Base-by-base conservation (phyloP, 2,797 vertebrate genomes). In the Mus spretus region DNA sequence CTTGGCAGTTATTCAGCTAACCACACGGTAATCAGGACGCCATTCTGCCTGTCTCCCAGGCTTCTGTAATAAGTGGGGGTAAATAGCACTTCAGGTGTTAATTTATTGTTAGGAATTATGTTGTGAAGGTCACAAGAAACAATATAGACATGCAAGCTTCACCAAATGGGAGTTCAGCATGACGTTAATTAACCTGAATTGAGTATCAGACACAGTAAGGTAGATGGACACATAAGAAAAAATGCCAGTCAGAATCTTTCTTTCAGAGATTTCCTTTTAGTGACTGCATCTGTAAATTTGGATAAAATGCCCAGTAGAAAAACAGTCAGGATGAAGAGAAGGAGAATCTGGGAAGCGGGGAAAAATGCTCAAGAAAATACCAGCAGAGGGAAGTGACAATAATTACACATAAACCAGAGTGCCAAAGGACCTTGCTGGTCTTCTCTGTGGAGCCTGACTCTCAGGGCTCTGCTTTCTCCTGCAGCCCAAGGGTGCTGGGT, bases 201-300 rank as follows among this genome's bases (percentile, higher is more conserved):
- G 26, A 90, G 40, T 65, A 13, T 14, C 34, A 44, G 37, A 26
- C 79, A 34, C 4, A 34, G 59, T 1, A 59, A 70, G 34, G 17
- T 26, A 85, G 82, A 75, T n/a, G 74, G 26, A 9, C 24, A 28
- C 22, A 26, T 4, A 44, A 47, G 78, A 72, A 75, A 75, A 81
- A 31, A 20, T 3, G 19, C 14, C 50, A 75, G 47, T 40, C 11
- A 65, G 92, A 88, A 7, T 26, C 77, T 63, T 86, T 90, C 75
- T 93, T 93, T 67, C n/a, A 86, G 53, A 95, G 94, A 63, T 80
- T 92, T 90, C 59, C 40, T 89, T 59, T 40, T 26, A 31, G n/a
- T 2, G 1, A 92, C 31, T 37, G 26, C 89, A 82, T 67, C 53
- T 11, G 50, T 85, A 55, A 81, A 82, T 88, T 94, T 79, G 55